Evolutionary conservation across 2,888 invertebrate genomes (phyloP).

Genomic region (Drosophila villosipedis): DNA sequence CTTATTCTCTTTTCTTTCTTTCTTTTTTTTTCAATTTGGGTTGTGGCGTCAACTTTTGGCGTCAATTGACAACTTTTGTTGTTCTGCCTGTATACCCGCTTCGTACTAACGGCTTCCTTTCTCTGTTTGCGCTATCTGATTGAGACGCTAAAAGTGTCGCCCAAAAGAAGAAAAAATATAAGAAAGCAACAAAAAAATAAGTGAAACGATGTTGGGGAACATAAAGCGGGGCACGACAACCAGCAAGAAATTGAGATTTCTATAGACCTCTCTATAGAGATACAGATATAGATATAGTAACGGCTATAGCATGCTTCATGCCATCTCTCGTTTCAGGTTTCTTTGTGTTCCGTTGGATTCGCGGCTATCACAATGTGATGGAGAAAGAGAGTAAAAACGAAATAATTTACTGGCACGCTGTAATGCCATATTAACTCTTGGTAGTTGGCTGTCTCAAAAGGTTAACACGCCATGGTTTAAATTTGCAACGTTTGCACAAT

Average conservation of each 20-base stretch:
- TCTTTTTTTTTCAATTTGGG: slow-evolving; percentile 45
- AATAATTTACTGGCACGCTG: slow-evolving; percentile 32
- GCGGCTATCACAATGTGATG: slow-evolving; percentile 31
- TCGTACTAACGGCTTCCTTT: slow-evolving; percentile 20
- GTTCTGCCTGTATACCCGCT: slow-evolving; percentile 23
- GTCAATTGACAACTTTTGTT: slow-evolving; percentile 80
- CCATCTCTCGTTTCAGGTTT: slow-evolving; percentile 9
- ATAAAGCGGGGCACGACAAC: slow-evolving; percentile 59
- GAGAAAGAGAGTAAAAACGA: slow-evolving; percentile 7
- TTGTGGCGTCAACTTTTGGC: slow-evolving; percentile 76
- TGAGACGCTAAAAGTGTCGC: slow-evolving; percentile 71
- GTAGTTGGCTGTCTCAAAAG: slow-evolving; percentile 20
- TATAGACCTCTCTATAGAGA: slow-evolving; percentile 23
- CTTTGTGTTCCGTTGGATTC: slow-evolving; percentile 27
- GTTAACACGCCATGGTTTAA: slow-evolving; percentile 44
- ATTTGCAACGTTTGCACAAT: slow-evolving; percentile 45
- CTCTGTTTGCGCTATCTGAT: slow-evolving; percentile 69
- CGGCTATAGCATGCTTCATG: slow-evolving; percentile 31
- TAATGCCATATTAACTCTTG: slow-evolving; percentile 45
- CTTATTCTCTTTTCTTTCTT: slow-evolving; percentile 48
- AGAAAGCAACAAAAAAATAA: slow-evolving; percentile 1
- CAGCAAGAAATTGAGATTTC: slow-evolving; percentile 70
- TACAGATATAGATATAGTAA: slow-evolving; percentile 42
- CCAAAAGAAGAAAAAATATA: slow-evolving; percentile 9
- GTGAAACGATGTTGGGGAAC: slow-evolving; percentile 42